phyloP scores from a whole-genome alignment of 2,888 invertebrate genomes.

The Camponotus fellah region DNA sequence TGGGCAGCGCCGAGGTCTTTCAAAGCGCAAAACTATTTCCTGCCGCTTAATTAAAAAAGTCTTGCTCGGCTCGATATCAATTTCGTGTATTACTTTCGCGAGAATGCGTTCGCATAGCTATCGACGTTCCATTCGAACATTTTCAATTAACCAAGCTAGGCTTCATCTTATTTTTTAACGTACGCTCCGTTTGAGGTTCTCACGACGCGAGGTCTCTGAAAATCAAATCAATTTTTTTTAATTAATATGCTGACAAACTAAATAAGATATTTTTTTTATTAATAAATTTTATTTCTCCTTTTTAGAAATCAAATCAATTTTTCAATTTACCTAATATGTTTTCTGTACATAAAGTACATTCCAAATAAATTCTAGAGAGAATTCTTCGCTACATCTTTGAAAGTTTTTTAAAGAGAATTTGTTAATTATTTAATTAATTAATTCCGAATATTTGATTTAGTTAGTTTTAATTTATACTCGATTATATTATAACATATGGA shows the following conservation, averaged over 20 bases:
- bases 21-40: constrained; percentile 42
- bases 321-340: not conserved
- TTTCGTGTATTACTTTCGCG: constrained; percentile 49
- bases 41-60: constrained; percentile 53
- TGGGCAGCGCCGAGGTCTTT: constrained; percentile 16
- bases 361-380: not conserved
- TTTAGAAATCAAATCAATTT: not conserved
- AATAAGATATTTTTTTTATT: not conserved
- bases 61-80: constrained; percentile 42
- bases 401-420: not conserved
- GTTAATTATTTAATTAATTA: not conserved
- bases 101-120: constrained; percentile 23
- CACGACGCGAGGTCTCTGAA: no score
- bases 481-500: not conserved
- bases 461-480: not conserved
- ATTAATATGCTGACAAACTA: not conserved
- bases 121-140: constrained; percentile 17
- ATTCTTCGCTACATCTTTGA: not conserved
- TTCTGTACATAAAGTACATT: not conserved
- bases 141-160: constrained; percentile 32
- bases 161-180: constrained; percentile 2
- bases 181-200: not conserved
- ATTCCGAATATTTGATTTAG: not conserved
- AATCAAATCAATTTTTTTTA: not conserved
- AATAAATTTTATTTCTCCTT: not conserved